A percentile compares a stretch with the other conserved stretches of the same genome.
Evolutionary conservation across 2,888 invertebrate species (phyloP).

Genomic region (Rapana venosa): DNA sequence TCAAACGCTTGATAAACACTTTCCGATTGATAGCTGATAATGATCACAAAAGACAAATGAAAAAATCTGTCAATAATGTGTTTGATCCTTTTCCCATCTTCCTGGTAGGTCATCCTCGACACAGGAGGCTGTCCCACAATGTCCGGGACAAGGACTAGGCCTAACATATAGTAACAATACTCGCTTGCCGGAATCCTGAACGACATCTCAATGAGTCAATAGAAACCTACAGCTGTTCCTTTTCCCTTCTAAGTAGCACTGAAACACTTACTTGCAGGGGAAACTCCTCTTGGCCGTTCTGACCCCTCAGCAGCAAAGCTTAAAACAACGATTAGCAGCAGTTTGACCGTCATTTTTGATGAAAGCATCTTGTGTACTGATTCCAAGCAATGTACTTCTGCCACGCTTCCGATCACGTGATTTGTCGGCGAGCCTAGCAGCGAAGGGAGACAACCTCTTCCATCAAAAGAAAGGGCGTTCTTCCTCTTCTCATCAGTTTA

Average conservation of each 20-base stretch:
- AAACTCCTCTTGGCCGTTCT: conserved; percentile 28
- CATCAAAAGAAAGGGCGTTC: too few species aligned
- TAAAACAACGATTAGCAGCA: neutral
- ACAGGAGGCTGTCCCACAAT: too few species aligned
- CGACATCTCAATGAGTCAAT: neutral
- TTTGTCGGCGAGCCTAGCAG: neutral
- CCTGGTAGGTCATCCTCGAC: too few species aligned
- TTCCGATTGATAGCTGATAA: too few species aligned
- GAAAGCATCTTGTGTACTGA: too few species aligned
- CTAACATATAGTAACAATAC: neutral
- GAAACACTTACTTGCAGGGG: conserved; percentile 18
- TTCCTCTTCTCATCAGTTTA: too few species aligned
- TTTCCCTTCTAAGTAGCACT: neutral
- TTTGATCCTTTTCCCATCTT: too few species aligned
- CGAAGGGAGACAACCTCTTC: neutral
- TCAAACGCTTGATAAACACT: too few species aligned
- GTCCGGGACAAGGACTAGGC: neutral
- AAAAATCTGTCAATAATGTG: too few species aligned
- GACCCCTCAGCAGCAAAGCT: neutral
- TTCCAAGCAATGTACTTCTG: neutral
- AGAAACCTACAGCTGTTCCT: neutral
- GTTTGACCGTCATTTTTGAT: neutral
- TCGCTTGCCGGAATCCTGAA: neutral
- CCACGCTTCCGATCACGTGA: conserved; percentile 40
- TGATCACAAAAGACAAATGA: too few species aligned